Base-by-base conservation (phyloP, 2,888 invertebrate species). In the Chrysina gloriosa region DNA sequence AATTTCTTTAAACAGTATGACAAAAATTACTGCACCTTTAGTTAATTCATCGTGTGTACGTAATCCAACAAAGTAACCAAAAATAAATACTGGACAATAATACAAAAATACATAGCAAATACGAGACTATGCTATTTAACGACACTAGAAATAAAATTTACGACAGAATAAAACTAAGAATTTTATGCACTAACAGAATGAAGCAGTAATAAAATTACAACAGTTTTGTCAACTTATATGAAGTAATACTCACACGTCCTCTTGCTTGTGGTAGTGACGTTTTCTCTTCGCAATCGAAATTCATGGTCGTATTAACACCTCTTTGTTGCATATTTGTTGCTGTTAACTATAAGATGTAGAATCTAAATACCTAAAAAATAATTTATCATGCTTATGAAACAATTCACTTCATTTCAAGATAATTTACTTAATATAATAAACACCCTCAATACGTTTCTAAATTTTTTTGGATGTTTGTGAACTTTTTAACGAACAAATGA, bases 251-350 rank as follows among this genome's bases (percentile, higher is more conserved):
- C 69, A 75, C 75, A 65, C 75, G 69, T 71, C 71, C 74, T 54
- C 75, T 69, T 4, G 65, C 47, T 63, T 73, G 75, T 19, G 72
- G 72, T 29, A 71, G 70, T n/a, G 69, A 42, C n/a, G 66, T 65
- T 45, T 71, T 68, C 6, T 61, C 75, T 65, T 77, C 77, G 47
- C 75, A 76, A 69, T 79, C 78, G 25, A 72, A 69, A 69, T 79
- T 78, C 79, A 79, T 79, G 52, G 70, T 75, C 36, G 75, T 70
- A 65, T 72, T 75, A 68, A 75, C 70, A 70, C 76, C 77, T 72
- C 78, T 75, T 67, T 78, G 78, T 71, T 79, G 79, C 80, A 80
- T 80, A 67, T 70, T 69, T 42, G 23, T 50, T 48, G 47, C 68
- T 77, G 74, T 76, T 77, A 77, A 73, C 76, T 77, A 64, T 69